Percentiles rank a stretch among this genome's conserved stretches.
Conservation (phyloP, 2,797 vertebrate genomes). For the Diplodus puntazzo region DNA sequence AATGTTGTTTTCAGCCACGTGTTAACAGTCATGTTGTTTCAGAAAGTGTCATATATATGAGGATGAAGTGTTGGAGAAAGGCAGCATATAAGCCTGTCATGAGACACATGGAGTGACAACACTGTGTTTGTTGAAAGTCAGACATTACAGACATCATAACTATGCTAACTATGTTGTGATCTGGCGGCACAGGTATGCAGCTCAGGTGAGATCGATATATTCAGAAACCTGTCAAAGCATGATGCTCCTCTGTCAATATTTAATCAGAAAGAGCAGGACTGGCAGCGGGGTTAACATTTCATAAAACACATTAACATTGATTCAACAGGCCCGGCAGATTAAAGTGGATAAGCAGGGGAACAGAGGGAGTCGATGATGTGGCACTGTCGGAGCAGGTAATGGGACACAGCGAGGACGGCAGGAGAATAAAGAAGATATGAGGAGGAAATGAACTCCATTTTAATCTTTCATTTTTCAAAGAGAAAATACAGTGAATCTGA, state of each 20-base stretch:
- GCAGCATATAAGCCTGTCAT: not conserved
- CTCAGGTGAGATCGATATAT: constrained; percentile 51
- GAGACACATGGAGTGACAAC: not conserved
- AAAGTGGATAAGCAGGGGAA: constrained; percentile 56
- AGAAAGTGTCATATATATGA: no score
- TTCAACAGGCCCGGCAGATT: constrained; percentile 58
- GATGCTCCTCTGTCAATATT: constrained; percentile 72
- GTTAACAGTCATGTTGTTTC: no score
- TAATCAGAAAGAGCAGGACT: constrained; percentile 68
- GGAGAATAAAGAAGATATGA: constrained; percentile 15
- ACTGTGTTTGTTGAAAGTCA: not conserved
- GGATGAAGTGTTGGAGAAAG: not conserved
- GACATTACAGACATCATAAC: not conserved
- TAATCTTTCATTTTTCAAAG: constrained; percentile 11
- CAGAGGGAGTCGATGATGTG: constrained; percentile 51
- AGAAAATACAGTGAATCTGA: constrained; percentile 4
- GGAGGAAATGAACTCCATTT: constrained; percentile 18
- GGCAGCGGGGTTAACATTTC: constrained; percentile 71
- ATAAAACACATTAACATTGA: constrained; percentile 78
- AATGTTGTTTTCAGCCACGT: no score
- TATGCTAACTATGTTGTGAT: not conserved
- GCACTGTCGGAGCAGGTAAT: constrained; percentile 45
- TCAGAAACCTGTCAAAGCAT: constrained; percentile 44
- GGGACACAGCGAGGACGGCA: constrained; percentile 13
- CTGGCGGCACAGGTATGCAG: not conserved